Evolutionary conservation across 2,113 vertebrate species (phyloP).

Genomic region (Delphinus delphis): DNA sequence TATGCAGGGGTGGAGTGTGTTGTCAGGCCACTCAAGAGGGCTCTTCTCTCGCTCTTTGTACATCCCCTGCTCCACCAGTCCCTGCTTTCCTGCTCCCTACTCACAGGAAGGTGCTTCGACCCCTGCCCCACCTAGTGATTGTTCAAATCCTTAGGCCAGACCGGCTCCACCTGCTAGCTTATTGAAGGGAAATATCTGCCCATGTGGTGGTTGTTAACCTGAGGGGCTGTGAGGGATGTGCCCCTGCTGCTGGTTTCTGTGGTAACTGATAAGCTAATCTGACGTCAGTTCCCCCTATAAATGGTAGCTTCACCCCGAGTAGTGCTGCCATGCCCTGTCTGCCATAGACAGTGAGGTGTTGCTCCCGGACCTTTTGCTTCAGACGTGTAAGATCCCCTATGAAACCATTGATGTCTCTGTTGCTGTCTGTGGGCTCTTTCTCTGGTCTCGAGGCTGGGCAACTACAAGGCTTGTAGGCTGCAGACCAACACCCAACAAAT

Average conservation of each 20-base stretch:
- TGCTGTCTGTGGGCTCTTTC: background rate
- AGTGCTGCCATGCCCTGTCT: background rate
- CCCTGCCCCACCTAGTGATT: too few species aligned
- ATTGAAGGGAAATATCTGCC: background rate
- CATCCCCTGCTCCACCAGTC: background rate
- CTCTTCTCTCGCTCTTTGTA: background rate
- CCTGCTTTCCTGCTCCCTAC: background rate
- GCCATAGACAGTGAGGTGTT: background rate
- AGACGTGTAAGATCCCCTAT: background rate
- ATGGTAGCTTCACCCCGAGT: rapidly evolving
- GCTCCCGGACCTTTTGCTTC: background rate
- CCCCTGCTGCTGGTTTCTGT: too few species aligned
- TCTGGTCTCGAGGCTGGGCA: background rate
- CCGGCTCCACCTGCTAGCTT: background rate
- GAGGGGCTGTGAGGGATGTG: background rate
- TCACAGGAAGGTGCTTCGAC: background rate
- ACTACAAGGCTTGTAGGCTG: background rate
- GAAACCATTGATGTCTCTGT: background rate
- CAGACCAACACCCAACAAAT: background rate
- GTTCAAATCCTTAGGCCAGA: background rate
- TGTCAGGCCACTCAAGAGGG: background rate
- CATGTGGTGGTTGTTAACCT: background rate
- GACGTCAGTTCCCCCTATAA: too few species aligned
- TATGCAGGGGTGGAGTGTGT: background rate
- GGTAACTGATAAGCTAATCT: too few species aligned